These are phyloP conservation scores for Motacilla alba DNA, from an alignment of 2,113 vertebrate species.

Conservation along the genomic window DNA sequence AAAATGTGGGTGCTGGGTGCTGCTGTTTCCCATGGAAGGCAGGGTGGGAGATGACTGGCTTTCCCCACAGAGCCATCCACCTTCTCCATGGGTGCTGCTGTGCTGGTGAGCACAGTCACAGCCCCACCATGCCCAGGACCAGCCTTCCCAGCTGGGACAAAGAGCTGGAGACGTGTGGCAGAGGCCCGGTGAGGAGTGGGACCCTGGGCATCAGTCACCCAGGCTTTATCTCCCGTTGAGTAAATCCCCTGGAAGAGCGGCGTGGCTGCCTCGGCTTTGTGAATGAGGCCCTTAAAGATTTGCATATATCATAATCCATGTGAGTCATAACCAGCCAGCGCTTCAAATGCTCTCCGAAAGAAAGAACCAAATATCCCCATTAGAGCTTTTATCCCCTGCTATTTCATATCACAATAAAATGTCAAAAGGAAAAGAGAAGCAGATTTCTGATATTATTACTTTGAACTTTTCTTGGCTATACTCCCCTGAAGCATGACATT, in stretches of 20 bases:
- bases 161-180: background rate
- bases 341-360: conserved; percentile 20
- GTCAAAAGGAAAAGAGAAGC: conserved; percentile 68
- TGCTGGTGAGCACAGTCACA: background rate
- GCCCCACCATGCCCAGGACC: background rate
- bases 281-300: conserved; percentile 32
- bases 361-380: conserved; percentile 51
- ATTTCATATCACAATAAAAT: conserved; percentile 66
- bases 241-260: background rate
- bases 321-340: conserved; percentile 18
- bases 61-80: accelerated
- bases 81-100: accelerated
- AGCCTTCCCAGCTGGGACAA: accelerated
- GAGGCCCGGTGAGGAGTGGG: background rate
- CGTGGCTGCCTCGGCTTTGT: background rate
- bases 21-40: background rate
- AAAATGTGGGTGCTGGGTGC: background rate
- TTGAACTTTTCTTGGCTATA: conserved; percentile 67
- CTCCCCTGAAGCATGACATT: conserved; percentile 69
- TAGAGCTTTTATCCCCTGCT: conserved; percentile 47
- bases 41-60: background rate
- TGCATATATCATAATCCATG: conserved; percentile 48
- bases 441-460: conserved; percentile 66
- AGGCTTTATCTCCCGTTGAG: background rate
- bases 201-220: background rate